Percentiles rank a stretch among this genome's conserved stretches.
Conservation (phyloP, 2,888 invertebrate species). For the Ectemnius continuus region DNA sequence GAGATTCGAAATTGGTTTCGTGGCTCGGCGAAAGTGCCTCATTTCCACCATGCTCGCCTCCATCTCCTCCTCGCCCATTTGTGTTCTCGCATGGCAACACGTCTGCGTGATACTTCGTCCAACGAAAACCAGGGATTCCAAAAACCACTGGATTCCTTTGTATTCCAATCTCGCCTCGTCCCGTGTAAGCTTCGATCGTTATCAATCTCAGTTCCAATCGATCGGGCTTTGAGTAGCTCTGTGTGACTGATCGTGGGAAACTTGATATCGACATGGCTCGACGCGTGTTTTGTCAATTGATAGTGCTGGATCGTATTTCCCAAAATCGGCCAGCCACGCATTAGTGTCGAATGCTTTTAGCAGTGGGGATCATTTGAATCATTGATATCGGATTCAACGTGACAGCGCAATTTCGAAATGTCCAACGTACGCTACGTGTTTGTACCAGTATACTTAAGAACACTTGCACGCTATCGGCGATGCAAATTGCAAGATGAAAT, state of each 20-base stretch:
- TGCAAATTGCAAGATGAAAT: constrained; percentile 46
- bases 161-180: background rate
- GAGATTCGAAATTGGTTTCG: constrained; percentile 52
- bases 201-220: background rate
- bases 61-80: constrained; percentile 33
- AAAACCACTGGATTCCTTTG: no score
- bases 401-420: no score
- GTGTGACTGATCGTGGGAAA: background rate
- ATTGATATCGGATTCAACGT: no score
- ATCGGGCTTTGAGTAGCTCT: background rate
- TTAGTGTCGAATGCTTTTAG: background rate
- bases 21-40: constrained; percentile 39
- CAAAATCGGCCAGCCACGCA: background rate
- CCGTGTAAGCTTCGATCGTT: background rate
- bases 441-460: background rate
- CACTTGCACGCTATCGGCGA: constrained; percentile 18
- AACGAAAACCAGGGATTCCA: background rate
- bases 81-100: constrained; percentile 41
- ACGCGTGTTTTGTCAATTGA: constrained; percentile 7
- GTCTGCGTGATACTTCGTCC: constrained; percentile 20
- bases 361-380: background rate
- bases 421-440: background rate
- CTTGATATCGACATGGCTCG: background rate
- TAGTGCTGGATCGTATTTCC: background rate
- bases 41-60: constrained; percentile 37